These are phyloP conservation scores for Enteromius treurensis DNA, from an alignment of 2,797 vertebrate genomes.

Conservation along the genomic window DNA sequence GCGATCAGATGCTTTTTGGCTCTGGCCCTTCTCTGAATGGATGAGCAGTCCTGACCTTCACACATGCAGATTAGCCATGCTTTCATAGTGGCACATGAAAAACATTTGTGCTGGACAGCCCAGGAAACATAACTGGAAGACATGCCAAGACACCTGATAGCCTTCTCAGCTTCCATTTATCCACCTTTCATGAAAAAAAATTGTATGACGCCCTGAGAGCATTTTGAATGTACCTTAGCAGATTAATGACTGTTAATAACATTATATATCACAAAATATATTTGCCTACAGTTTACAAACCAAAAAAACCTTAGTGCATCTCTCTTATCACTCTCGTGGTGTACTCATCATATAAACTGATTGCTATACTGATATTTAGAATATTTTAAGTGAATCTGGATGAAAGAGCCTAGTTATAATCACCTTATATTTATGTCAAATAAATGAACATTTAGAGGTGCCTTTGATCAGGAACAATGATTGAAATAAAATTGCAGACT, in stretches of 20 bases:
- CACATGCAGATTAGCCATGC: constrained; percentile 92
- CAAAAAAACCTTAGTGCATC: background rate
- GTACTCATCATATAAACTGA: background rate
- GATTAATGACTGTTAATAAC: constrained; percentile 1
- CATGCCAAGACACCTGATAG: constrained; percentile 50
- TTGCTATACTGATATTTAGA: background rate
- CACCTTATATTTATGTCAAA: background rate
- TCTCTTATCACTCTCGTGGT: background rate
- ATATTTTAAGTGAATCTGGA: background rate
- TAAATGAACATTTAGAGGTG: background rate
- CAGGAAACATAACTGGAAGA: constrained; percentile 48
- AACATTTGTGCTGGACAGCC: constrained; percentile 45
- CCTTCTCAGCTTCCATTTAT: constrained; percentile 14
- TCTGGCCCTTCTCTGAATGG: constrained; percentile 72
- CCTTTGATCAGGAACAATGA: background rate
- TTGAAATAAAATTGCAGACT: background rate
- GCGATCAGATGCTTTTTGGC: constrained; percentile 66
- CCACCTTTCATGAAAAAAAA: background rate
- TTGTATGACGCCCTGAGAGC: background rate
- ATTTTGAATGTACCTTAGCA: background rate
- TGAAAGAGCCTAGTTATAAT: background rate
- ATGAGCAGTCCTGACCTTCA: constrained; percentile 86
- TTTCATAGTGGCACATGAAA: constrained; percentile 67
- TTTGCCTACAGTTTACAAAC: background rate
- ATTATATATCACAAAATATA: background rate